Base-by-base conservation (phyloP, 2,888 invertebrate species). In the Stomorhina lunata region DNA sequence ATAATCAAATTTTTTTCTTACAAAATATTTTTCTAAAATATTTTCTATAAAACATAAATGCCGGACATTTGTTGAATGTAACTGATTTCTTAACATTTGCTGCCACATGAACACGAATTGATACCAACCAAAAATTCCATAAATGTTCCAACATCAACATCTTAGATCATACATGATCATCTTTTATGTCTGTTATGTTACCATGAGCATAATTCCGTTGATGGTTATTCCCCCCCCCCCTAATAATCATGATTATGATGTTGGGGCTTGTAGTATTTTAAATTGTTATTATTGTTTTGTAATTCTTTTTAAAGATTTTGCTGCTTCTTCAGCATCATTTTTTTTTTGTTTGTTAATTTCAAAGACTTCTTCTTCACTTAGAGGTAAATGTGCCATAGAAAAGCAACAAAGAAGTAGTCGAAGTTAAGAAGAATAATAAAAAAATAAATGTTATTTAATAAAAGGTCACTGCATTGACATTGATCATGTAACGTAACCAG, bases 391-490 rank as follows among this genome's bases (percentile, higher is more conserved):
- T 40, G 40, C 1, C 40, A n/a, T 40, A 40, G 15, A n/a, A 4
- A 2, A 15, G 12, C 1, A n/a, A 40, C 3, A 40, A 40, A 1
- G 4, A 50, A 50, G 25, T 25, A 50, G 22, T 25, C 12, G n/a
- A 50, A 25, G 25, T 50, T 50, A 25, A 25, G 25, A 37, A 22
- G 29, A 22, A 57, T 7, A 53, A 29, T 0, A 53, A 25, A 27
- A 65, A 66, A 65, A 69, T 29, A 71, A 76, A 66, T 76, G 72
- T 68, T 78, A 76, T 76, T 76, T 83, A 83, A 83, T 68, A 65
- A 85, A 85, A 85, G 85, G 85, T 85, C 85, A 85, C 76, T 73
- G 17, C 85, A 83, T 83, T 85, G 85, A 84, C 85, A 85, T 85
- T 85, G 84, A 84, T 77, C 84, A 81, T 84, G 80, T 80, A 75